A percentile compares a stretch with the other conserved stretches of the same genome.
Conservation (phyloP, 2,888 invertebrate species). For the Leucania comma region DNA sequence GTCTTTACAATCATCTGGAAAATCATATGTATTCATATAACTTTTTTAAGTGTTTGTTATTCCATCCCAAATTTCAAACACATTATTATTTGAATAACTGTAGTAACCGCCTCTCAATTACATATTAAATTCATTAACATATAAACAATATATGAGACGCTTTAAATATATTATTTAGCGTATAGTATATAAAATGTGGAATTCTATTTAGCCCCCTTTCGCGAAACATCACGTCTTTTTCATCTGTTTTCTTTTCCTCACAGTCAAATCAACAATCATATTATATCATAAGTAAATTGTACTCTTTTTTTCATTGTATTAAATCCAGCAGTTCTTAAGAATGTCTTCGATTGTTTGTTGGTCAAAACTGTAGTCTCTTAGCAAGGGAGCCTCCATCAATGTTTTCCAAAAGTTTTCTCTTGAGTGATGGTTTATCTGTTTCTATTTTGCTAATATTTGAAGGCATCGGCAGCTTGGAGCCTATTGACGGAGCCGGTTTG, state of each 20-base stretch:
- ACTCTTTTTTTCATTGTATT: conserved; percentile 71
- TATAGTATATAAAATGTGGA: conserved; percentile 9
- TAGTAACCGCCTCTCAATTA: conserved; percentile 25
- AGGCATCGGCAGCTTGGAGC: conserved; percentile 95
- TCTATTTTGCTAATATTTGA: conserved; percentile 92
- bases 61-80: conserved; percentile 3
- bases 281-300: conserved; percentile 69
- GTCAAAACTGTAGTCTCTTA: conserved; percentile 92
- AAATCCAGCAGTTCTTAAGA: conserved; percentile 64
- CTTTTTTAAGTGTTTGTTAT: conserved; percentile 7
- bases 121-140: conserved; percentile 16
- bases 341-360: conserved; percentile 46
- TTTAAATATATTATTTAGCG: conserved; percentile 31
- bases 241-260: conserved; percentile 4
- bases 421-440: conserved; percentile 92
- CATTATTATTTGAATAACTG: conserved; percentile 15
- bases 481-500: conserved; percentile 96
- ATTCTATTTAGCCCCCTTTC: conserved; percentile 18
- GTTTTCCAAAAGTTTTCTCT: conserved; percentile 94
- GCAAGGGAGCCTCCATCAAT: conserved; percentile 93
- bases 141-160: conserved; percentile 17
- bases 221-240: background rate
- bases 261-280: conserved; percentile 45
- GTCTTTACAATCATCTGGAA: conserved; percentile 58
- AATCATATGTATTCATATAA: conserved; percentile 25